phyloP scores from a whole-genome alignment of 2,113 vertebrate genomes.

The Paralichthys olivaceus region DNA sequence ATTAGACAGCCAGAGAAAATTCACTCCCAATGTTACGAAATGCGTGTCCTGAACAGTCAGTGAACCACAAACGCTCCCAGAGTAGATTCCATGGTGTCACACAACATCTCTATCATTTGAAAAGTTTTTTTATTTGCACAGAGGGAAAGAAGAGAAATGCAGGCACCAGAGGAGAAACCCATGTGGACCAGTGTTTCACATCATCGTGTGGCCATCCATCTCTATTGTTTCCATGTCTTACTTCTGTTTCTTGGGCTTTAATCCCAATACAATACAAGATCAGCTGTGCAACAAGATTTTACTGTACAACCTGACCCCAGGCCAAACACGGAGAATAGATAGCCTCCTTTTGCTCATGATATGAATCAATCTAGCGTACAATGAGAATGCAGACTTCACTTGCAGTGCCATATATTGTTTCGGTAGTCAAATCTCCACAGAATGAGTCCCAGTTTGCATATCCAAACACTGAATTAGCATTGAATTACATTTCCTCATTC shows the following conservation, averaged over 20 bases:
- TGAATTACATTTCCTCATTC: conserved; percentile 59
- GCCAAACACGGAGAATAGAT: conserved; percentile 30
- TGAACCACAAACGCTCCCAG: conserved; percentile 59
- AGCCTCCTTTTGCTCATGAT: conserved; percentile 28
- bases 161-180: neutral
- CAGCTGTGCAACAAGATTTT: conserved; percentile 41
- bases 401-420: conserved; percentile 42
- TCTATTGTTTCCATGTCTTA: conserved; percentile 27
- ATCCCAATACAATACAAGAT: conserved; percentile 20
- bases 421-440: conserved; percentile 53
- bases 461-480: conserved; percentile 60
- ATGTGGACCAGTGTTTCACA: conserved; percentile 11
- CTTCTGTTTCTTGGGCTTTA: conserved; percentile 26
- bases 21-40: conserved; percentile 58
- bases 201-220: conserved; percentile 7
- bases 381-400: conserved; percentile 23
- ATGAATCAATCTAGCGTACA: conserved; percentile 40
- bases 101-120: conserved; percentile 54
- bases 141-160: neutral
- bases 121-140: conserved; percentile 6
- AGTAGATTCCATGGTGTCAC: conserved; percentile 51
- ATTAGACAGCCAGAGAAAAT: conserved; percentile 74
- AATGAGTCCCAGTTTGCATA: conserved; percentile 42
- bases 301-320: conserved; percentile 32
- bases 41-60: conserved; percentile 50